phyloP scores from a whole-genome alignment of 2,113 vertebrate species.

The Gracilinanus agilis region DNA sequence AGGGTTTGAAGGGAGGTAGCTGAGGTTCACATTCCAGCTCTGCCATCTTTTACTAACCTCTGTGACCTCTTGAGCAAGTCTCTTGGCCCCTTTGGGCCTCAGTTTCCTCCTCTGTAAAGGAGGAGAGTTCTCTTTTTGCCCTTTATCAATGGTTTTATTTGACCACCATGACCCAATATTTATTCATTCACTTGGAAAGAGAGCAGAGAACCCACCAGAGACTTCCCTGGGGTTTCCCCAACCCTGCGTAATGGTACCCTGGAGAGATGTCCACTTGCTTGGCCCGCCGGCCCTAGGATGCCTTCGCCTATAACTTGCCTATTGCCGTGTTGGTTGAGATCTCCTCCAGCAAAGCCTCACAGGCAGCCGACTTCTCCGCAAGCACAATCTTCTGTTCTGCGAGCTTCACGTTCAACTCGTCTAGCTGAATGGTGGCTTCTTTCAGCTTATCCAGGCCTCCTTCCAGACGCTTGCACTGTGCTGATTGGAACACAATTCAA shows the following conservation, averaged over 20 bases:
- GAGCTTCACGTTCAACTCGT: conserved; percentile 92
- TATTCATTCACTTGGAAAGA: neutral
- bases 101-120: too few species aligned
- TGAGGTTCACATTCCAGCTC: neutral
- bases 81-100: neutral
- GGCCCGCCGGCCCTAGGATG: neutral
- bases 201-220: neutral
- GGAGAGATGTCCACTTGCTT: neutral
- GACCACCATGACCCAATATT: neutral
- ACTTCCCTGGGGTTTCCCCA: neutral
- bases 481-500: conserved; percentile 73
- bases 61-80: neutral
- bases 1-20: neutral
- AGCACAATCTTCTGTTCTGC: conserved; percentile 94
- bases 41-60: neutral
- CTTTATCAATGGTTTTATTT: neutral
- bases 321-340: conserved; percentile 90
- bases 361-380: conserved; percentile 93
- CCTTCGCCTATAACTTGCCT: conserved; percentile 82
- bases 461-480: conserved; percentile 93
- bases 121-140: neutral
- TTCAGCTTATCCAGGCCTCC: conserved; percentile 95
- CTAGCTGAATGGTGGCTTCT: conserved; percentile 94
- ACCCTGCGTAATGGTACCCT: neutral
- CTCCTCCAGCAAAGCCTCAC: conserved; percentile 90